These are phyloP conservation scores for Denticeps clupeoides DNA, from an alignment of 2,797 vertebrate species.

Conservation along the genomic window DNA sequence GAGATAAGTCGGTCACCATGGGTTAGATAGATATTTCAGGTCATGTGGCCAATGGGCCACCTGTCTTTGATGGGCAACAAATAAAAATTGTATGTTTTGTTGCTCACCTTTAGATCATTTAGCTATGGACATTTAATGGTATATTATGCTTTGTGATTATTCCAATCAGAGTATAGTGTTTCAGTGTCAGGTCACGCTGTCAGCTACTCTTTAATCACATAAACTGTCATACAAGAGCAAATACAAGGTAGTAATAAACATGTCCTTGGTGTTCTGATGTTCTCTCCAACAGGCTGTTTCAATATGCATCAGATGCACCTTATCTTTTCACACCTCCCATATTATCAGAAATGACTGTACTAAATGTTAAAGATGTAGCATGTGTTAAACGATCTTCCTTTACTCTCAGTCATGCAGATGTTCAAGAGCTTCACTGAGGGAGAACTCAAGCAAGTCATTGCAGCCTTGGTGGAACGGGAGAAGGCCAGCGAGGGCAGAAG, in stretches of 20 bases:
- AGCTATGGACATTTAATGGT: too few species aligned
- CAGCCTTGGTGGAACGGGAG: conserved; percentile 51
- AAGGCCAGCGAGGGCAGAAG: conserved; percentile 45
- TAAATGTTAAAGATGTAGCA: too few species aligned
- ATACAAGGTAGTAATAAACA: neutral
- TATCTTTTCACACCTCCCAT: too few species aligned
- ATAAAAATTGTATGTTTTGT: too few species aligned
- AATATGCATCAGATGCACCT: too few species aligned
- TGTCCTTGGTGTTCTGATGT: too few species aligned
- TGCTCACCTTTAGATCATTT: too few species aligned
- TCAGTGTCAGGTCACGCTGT: neutral
- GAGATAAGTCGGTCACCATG: neutral
- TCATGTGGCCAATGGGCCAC: too few species aligned
- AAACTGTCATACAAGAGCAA: conserved; percentile 3
- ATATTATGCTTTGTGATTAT: too few species aligned
- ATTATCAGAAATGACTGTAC: too few species aligned
- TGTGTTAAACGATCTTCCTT: neutral
- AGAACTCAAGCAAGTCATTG: conserved; percentile 62
- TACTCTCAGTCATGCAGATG: conserved; percentile 40
- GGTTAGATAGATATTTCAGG: neutral
- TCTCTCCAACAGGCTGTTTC: too few species aligned
- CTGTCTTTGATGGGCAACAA: too few species aligned
- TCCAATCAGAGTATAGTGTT: conserved; percentile 5
- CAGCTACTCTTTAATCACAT: neutral
- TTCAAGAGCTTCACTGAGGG: conserved; percentile 74